phyloP scores from a whole-genome alignment of 2,113 vertebrate genomes.

The Leucoraja erinaceus region DNA sequence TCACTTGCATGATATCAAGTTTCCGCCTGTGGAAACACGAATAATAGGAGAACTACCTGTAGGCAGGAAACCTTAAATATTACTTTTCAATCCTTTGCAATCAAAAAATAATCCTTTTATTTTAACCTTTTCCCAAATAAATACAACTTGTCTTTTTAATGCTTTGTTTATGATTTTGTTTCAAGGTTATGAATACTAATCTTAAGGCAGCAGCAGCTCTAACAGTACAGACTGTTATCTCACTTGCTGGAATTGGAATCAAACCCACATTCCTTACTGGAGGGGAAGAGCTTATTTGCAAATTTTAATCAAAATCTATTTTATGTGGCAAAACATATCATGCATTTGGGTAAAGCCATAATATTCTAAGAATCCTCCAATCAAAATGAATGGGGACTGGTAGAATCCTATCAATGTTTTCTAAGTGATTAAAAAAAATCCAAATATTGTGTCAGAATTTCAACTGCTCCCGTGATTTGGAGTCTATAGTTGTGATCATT shows the following conservation, averaged over 20 bases:
- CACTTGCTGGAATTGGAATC: background rate
- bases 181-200: background rate
- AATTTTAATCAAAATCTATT: background rate
- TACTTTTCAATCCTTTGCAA: background rate
- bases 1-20: too few species aligned
- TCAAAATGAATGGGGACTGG: too few species aligned
- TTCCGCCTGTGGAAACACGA: too few species aligned
- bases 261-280: background rate
- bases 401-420: too few species aligned
- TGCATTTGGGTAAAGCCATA: too few species aligned
- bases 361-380: background rate
- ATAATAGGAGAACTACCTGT: too few species aligned
- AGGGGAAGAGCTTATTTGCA: background rate
- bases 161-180: too few species aligned
- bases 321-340: too few species aligned
- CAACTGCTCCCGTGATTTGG: background rate
- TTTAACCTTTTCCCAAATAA: too few species aligned
- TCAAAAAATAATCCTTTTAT: too few species aligned
- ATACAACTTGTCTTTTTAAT: too few species aligned
- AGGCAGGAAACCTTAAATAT: background rate
- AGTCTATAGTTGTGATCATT: background rate
- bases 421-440: too few species aligned
- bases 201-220: background rate
- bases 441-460: background rate
- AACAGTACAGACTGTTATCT: background rate